Base-by-base conservation (phyloP, 2,888 invertebrate genomes). In the Notocelia uddmanniana region DNA sequence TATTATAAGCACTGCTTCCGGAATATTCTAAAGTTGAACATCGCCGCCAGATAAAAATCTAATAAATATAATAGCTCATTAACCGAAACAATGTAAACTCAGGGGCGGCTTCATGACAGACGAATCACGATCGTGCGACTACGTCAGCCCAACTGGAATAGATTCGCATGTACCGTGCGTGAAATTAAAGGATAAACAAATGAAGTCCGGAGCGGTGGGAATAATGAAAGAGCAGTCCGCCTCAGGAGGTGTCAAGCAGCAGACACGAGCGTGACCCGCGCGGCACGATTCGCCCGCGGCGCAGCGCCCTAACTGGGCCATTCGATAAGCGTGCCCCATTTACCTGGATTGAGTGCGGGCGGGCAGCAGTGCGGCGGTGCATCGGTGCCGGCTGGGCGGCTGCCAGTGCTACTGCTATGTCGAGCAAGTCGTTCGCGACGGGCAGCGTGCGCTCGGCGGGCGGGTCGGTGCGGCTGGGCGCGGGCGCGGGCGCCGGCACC, bases 171-270 rank as follows among this genome's bases (percentile, higher is more conserved):
- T 82, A 83, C 84, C 85, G 86, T 81, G 86, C 87, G 89, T 84
- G 89, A 91, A 90, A 93, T 92, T 92, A 92, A 93, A 92, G 92
- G 92, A 93, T 93, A 93, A 93, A 93, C 93, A 93, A 92, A 92
- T 90, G 91, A 90, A 88, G 85, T 87, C 84, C 79, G 89, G 84
- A 83, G 85, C 89, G 87, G 81, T 87, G 86, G 87, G 88, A 85
- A 89, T 91, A 91, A 90, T 92, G 90, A 86, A 87, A 85, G 86
- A 90, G 85, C 92, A 93, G 92, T 93, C 86, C 86, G 89, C 88
- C 83, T 83, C 89, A 90, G 85, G 85, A 89, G 92, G 90, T 90
- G 92, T 91, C 89, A 89, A 89, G 87, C 88, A 84, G 86, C 89
- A 90, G 91, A 89, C 92, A 90, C 91, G 83, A 81, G 81, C 88